phyloP scores from a whole-genome alignment of 2,113 vertebrate genomes.

The Camarhynchus parvulus region DNA sequence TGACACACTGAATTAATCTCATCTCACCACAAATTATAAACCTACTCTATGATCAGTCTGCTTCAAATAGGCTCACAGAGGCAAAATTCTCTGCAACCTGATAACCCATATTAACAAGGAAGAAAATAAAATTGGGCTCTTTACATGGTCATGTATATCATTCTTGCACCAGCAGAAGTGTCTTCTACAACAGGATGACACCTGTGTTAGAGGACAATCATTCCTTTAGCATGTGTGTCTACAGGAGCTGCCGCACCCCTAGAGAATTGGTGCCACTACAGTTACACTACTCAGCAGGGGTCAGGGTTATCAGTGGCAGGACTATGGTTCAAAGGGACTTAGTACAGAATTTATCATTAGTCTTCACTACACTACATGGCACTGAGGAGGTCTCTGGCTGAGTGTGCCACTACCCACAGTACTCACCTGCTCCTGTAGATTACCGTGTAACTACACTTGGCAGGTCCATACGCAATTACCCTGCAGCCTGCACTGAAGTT shows the following conservation, averaged over 20 bases:
- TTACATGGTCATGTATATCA: neutral
- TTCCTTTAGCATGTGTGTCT: neutral
- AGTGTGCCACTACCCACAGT: neutral
- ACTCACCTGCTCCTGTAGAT: constrained; percentile 34
- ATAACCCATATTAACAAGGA: neutral
- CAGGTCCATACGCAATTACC: constrained; percentile 42
- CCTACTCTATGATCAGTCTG: neutral
- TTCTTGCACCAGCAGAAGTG: neutral
- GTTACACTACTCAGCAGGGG: neutral
- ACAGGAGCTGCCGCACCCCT: neutral
- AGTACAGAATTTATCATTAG: neutral
- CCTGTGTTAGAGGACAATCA: neutral
- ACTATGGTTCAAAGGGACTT: neutral
- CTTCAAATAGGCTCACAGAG: neutral
- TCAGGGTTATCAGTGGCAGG: neutral
- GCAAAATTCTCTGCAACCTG: neutral
- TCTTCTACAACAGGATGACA: neutral
- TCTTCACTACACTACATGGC: neutral
- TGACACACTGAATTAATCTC: neutral
- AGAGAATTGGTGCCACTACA: neutral
- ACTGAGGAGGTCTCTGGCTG: neutral
- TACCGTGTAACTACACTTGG: constrained; percentile 48
- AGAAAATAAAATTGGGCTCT: neutral
- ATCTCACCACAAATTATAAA: neutral
- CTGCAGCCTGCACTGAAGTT: constrained; percentile 50